phyloP scores from a whole-genome alignment of 2,888 invertebrate genomes.

The Scaptomyza reducta region DNA sequence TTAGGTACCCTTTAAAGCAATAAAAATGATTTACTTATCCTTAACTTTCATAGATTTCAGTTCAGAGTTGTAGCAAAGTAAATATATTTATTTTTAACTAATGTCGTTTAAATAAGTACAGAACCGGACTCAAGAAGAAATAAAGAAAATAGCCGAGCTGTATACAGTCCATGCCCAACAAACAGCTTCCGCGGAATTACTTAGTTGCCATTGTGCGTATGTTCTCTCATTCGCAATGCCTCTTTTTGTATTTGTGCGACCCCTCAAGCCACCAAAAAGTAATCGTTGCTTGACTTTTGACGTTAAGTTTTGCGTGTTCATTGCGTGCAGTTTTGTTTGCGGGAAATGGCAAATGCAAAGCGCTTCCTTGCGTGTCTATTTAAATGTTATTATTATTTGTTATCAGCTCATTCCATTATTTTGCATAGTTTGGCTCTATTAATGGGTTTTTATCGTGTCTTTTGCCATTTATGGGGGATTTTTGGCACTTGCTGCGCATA shows the following conservation, averaged over 20 bases:
- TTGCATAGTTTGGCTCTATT: constrained; percentile 51
- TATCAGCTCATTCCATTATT: constrained; percentile 57
- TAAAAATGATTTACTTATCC: neutral
- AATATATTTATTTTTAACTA: neutral
- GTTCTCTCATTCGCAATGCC: constrained; percentile 9
- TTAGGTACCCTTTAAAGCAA: constrained; percentile 36
- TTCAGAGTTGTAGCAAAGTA: neutral
- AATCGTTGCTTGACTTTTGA: constrained; percentile 58
- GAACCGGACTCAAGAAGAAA: too few species aligned
- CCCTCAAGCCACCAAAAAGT: neutral
- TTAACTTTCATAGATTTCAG: neutral
- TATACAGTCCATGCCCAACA: neutral
- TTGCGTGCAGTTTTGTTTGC: constrained; percentile 47
- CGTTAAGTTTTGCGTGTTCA: constrained; percentile 38
- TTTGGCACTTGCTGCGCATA: constrained; percentile 55
- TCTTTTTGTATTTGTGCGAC: neutral
- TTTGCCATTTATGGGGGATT: constrained; percentile 50
- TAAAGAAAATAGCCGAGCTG: too few species aligned
- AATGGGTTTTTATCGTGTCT: constrained; percentile 64
- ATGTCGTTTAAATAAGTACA: neutral
- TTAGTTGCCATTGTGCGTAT: constrained; percentile 3
- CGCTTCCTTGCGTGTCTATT: constrained; percentile 70
- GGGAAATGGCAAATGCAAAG: constrained; percentile 61
- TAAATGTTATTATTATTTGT: constrained; percentile 73
- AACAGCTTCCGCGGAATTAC: neutral